Evolutionary conservation across 2,888 invertebrate genomes (phyloP), one percentile per base, ranked within the genome.

Genomic region (Pristionchus japonicus): DNA sequence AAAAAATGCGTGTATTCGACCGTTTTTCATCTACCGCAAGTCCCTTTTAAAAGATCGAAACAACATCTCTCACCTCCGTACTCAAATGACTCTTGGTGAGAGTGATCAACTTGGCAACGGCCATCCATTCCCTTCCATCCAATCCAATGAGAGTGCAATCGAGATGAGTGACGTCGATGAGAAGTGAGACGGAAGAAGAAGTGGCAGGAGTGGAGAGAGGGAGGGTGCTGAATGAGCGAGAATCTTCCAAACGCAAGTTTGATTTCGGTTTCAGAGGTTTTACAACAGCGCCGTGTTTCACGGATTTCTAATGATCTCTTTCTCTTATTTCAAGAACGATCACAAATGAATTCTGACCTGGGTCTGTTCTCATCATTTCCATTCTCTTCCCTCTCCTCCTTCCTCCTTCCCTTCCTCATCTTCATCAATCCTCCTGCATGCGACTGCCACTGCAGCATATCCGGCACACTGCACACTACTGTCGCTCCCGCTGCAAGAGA

Each of bases 111-210:
- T 86, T 86, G 70, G 86, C 86, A 31, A 86, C 86, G 9, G 34
- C 34, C 49, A 57, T 31, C 86, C 86, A 86, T 49, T 86, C 86
- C 86, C 49, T 86, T 23, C 47, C 86, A 70, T 86, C 86, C 70
- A 86, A 70, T 57, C 70, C 86, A 49, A 86, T 67, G 57, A 86
- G 43, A n/a, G 86, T 70, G 31, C 86, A 86, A 34, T 57, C 70
- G 23, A 86, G 86, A 86, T 86, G 86, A 47, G 67, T 43, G 20
- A 86, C 70, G 20, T 86, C 86, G 17, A 70, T 70, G 17, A 86
- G 43, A 3, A 86, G 43, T 17, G n/a, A n/a, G n/a, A n/a, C n/a
- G n/a, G 49, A 70, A 20, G 49, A 49, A 17, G 47, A 86, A 31
- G 40, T 0, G 7, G 74, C 37, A 4, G 27, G 17, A 7, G 77